Base-by-base conservation (phyloP, 2,888 invertebrate genomes). In the Aspidapion aeneum region DNA sequence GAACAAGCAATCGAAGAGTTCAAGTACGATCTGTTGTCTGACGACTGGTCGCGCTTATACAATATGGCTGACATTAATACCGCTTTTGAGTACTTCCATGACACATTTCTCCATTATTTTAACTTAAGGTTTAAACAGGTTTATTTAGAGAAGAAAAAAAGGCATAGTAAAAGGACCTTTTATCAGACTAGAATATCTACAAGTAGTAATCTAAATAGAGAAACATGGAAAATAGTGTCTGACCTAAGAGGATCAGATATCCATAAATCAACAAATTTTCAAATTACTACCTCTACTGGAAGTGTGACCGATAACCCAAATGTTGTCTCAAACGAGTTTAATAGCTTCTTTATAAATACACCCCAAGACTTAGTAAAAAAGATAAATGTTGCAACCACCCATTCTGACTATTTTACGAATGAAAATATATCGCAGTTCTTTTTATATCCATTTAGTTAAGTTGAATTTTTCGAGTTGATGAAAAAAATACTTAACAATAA, bases 401-500 rank as follows among this genome's bases (percentile, higher is more conserved):
- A n/a, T n/a, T n/a, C 16, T 57, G 16, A 16, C 18, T 9, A 18
- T 20, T n/a, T 51, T 3, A 21, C 12, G 18, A 18, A 22, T 18
- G 16, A 18, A 48, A 58, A 21, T 17, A 17, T 2, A 17, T 48
- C 18, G 18, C 16, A 22, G 35, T 18, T 58, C 18, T 58, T n/a
- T 58, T 49, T 58, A 2, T 18, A 58, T 21, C 58, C 58, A 1
- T 35, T 48, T 48, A 16, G 16, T 16, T 5, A 19, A 48, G 20
- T 1, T 3, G 18, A 18, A 58, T 9, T 58, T 35, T n/a, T 17
- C 35, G 18, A 35, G n/a, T 18, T 58, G 21, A 58, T 48, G 21
- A 48, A 58, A 58, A 18, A 17, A 18, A 58, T 35, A 58, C 49
- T 58, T 35, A 58, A 58, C 35, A 58, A 49, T 21, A 57, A 56